Percentiles rank a stretch among this genome's conserved stretches.
Conservation (phyloP, 2,113 vertebrate species). For the Acanthochromis polyacanthus region DNA sequence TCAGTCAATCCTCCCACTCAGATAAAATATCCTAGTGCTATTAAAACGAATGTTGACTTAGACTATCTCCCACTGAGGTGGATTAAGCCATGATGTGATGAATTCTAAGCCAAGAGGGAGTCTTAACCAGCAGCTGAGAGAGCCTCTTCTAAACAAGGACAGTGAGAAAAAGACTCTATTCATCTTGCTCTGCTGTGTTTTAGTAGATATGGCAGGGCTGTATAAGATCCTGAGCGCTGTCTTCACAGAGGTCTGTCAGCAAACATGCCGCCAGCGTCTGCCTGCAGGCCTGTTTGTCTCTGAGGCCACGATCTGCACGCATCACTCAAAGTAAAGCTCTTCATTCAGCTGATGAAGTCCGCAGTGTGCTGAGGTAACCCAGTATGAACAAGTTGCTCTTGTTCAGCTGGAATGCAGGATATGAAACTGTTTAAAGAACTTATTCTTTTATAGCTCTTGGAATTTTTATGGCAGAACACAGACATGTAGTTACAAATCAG, state of each 20-base stretch:
- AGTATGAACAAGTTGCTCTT: too few species aligned
- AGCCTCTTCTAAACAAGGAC: constrained; percentile 8
- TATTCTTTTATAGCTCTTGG: too few species aligned
- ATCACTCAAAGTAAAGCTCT: constrained; percentile 30
- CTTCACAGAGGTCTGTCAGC: constrained; percentile 82
- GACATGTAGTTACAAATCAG: background rate
- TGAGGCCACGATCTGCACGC: constrained; percentile 40
- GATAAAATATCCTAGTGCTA: constrained; percentile 23
- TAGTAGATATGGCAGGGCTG: constrained; percentile 67
- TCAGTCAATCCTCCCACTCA: constrained; percentile 31
- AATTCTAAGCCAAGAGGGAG: constrained; percentile 20
- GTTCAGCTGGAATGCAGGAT: too few species aligned
- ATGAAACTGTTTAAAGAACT: too few species aligned
- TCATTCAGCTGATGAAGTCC: constrained; percentile 25
- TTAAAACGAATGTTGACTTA: constrained; percentile 4
- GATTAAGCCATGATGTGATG: constrained; percentile 15
- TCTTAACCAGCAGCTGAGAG: constrained; percentile 12
- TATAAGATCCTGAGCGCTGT: constrained; percentile 71
- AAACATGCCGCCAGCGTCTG: constrained; percentile 72
- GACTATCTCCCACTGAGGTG: background rate
- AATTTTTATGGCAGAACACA: too few species aligned
- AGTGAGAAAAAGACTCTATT: constrained; percentile 63
- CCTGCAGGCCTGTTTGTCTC: constrained; percentile 67
- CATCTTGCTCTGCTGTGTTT: constrained; percentile 52
- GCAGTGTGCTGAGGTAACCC: background rate